Evolutionary conservation across 2,113 vertebrate species (phyloP).

Genomic region (Sigmodon hispidus): DNA sequence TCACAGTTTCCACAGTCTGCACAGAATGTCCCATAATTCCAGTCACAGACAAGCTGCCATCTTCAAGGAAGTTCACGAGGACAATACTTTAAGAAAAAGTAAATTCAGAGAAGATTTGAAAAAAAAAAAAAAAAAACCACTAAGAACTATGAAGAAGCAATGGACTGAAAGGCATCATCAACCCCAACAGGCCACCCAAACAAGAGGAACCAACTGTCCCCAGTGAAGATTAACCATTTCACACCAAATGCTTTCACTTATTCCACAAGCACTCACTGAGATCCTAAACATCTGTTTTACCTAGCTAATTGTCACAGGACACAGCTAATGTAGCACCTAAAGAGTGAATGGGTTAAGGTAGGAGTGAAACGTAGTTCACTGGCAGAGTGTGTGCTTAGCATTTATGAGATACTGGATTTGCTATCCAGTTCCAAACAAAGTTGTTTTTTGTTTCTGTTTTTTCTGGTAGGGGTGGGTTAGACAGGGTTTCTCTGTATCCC

Average conservation of each 20-base stretch:
- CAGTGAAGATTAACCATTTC: not conserved
- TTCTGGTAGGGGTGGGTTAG: no score
- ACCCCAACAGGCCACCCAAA: not conserved
- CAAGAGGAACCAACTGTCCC: not conserved
- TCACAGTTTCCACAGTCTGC: conserved; percentile 86
- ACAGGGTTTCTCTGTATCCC: no score
- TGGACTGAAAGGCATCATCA: not conserved
- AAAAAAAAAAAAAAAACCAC: conserved; percentile 23
- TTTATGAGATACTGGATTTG: not conserved
- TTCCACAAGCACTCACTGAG: conserved; percentile 26
- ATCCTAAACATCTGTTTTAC: not conserved
- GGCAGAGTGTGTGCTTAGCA: not conserved
- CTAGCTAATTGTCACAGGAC: not conserved
- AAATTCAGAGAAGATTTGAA: conserved; percentile 48
- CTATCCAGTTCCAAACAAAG: not conserved
- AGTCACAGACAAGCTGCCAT: conserved; percentile 77
- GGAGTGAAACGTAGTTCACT: not conserved
- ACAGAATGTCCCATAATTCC: conserved; percentile 93
- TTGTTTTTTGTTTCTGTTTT: not conserved
- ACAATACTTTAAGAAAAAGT: conserved; percentile 87
- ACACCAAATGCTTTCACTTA: not conserved
- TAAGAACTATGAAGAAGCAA: conserved; percentile 15
- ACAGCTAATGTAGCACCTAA: not conserved
- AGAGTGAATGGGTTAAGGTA: not conserved
- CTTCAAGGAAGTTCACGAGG: conserved; percentile 87